Conservation (phyloP, 2,888 invertebrate species). For the Hesperia comma region DNA sequence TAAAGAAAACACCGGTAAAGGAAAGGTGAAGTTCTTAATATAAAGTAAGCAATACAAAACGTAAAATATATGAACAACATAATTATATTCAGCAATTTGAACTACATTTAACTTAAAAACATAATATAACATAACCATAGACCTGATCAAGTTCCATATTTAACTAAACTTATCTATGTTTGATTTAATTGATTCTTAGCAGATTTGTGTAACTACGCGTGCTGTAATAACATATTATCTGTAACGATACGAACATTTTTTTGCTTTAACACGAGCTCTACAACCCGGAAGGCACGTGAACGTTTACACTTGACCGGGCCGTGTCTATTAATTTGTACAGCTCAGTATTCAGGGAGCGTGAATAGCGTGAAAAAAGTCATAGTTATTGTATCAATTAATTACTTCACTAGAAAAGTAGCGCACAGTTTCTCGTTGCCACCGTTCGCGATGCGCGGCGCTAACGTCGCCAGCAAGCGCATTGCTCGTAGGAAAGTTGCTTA, state of each 20-base stretch:
- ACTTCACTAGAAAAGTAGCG: conserved; percentile 74
- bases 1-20: no score
- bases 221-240: conserved; percentile 22
- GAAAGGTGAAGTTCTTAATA: no score
- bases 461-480: conserved; percentile 66
- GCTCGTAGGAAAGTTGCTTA: conserved; percentile 83
- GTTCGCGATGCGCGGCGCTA: conserved; percentile 61
- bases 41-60: no score
- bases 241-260: conserved; percentile 12
- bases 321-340: conserved; percentile 47
- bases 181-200: no score
- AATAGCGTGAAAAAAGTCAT: conserved; percentile 64
- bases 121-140: no score
- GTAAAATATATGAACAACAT: no score
- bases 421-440: conserved; percentile 60
- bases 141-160: no score
- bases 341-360: conserved; percentile 48
- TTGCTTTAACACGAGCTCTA: conserved; percentile 12
- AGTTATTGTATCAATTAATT: conserved; percentile 64
- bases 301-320: conserved; percentile 42
- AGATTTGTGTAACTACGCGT: conserved; percentile 14
- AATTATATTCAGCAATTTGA: no score
- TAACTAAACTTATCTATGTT: no score
- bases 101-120: no score
- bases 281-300: conserved; percentile 36